Evolutionary conservation across 2,888 invertebrate genomes (phyloP).

Genomic region (Rutpela maculata): DNA sequence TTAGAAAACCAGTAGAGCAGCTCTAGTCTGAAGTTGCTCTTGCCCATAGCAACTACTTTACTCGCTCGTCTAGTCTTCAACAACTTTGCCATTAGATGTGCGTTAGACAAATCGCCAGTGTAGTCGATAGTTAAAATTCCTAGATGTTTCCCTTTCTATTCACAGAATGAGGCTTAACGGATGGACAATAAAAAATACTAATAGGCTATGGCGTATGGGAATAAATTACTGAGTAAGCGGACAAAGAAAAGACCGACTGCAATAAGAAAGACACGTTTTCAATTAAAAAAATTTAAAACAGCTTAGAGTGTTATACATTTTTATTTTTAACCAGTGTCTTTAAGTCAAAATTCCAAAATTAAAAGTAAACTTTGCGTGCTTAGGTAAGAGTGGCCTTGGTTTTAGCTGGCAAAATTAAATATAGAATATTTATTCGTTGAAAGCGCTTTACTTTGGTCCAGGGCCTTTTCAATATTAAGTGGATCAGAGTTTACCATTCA

Average conservation of each 20-base stretch:
- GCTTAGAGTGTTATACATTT: background rate
- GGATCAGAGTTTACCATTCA: too few relatives aligned
- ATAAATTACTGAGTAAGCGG: background rate
- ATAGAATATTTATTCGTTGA: too few relatives aligned
- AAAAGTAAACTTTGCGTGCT: background rate
- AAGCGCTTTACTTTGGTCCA: too few relatives aligned
- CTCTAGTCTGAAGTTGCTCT: slow-evolving; percentile 26
- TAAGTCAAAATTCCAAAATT: background rate
- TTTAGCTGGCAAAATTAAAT: background rate
- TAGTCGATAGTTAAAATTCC: slow-evolving; percentile 39
- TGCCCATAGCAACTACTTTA: slow-evolving; percentile 40
- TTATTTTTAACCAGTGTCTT: background rate
- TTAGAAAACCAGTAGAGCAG: slow-evolving; percentile 44
- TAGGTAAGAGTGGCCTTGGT: background rate
- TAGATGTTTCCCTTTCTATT: slow-evolving; percentile 41
- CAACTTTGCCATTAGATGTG: slow-evolving; percentile 29
- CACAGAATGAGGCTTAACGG: slow-evolving; percentile 37
- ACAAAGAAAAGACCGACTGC: slow-evolving; percentile 18
- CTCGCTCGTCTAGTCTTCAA: slow-evolving; percentile 31
- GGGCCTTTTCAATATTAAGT: too few relatives aligned
- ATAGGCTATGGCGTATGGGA: slow-evolving; percentile 20
- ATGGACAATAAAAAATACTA: slow-evolving; percentile 30
- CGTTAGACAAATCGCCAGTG: slow-evolving; percentile 24
- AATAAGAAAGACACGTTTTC: background rate
- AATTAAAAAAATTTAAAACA: background rate